Evolutionary conservation across 2,113 vertebrate genomes (phyloP), one percentile per base, ranked within the genome.

Genomic region (Pangasianodon gigas): DNA sequence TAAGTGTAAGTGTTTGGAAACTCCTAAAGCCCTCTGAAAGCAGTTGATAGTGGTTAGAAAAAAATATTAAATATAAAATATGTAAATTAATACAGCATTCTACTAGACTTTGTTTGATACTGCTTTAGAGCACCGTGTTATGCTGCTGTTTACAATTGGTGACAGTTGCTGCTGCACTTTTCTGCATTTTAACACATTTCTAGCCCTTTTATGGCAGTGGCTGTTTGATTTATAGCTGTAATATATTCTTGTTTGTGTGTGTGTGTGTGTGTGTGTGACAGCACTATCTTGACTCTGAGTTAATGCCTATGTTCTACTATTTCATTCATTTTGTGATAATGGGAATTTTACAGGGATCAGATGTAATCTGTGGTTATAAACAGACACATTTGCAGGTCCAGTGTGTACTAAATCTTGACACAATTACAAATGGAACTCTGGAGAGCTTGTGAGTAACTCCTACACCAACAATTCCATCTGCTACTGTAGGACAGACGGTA

Each of bases 181-280:
- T 83, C 81, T 83, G 18, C 1, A 4, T 44, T 82, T 84, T 84
- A 62, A 14, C 11, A 84, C 24, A 84, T 62, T 44, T 84, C 56
- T 84, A 26, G 9, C 8, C n/a, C 3, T 41, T 77, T 80, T 81
- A 52, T 54, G 29, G 79, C 48, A 32, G 48, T 52, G 16, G 82
- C 19, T 44, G 16, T 62, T 60, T 84, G 54, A 84, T 84, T 84
- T 84, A 84, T 84, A 26, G 82, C 6, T 84, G 54, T 44, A 60
- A 84, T 84, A 84, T 84, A 60, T 84, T 44, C 2, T 19, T 83
- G 18, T 56, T 2, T 52, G 14, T 56, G 16, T 83, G 81, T 24
- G 52, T 60, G 81, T 26, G 75, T 52, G 48, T 14, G 44, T 51
- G 77, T 56, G n/a, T 37, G 16, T 18, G 51, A 56, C n/a, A 83